phyloP scores from a whole-genome alignment of 2,888 invertebrate genomes.

The Exephanes ischioxanthus region DNA sequence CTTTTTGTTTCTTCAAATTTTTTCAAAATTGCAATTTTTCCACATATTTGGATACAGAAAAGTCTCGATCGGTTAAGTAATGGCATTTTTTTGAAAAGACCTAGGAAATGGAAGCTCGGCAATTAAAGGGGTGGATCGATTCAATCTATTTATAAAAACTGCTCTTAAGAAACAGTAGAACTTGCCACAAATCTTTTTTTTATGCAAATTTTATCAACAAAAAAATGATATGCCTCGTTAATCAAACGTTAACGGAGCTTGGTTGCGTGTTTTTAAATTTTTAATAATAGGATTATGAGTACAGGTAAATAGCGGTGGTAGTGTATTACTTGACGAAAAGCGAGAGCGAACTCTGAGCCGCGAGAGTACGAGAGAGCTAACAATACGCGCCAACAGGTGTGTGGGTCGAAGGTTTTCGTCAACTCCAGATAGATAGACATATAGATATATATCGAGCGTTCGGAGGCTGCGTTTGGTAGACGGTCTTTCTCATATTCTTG shows the following conservation, averaged over 20 bases:
- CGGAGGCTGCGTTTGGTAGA: neutral
- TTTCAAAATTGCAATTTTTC: too few species aligned
- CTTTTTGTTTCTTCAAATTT: too few species aligned
- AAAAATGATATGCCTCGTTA: neutral
- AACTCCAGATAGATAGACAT: neutral
- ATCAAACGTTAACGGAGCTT: neutral
- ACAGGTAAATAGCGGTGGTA: neutral
- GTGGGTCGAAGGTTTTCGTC: constrained; percentile 17
- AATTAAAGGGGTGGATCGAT: too few species aligned
- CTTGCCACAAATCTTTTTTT: neutral
- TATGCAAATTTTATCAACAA: neutral
- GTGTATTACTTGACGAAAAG: neutral
- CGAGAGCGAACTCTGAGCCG: neutral
- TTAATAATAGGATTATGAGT: constrained; percentile 12
- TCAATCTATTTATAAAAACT: too few species aligned
- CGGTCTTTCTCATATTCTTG: neutral
- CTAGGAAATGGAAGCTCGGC: too few species aligned
- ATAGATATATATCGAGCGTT: neutral
- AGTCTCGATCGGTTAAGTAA: too few species aligned
- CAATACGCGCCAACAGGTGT: constrained; percentile 28
- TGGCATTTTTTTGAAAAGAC: too few species aligned
- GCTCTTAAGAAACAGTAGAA: too few species aligned
- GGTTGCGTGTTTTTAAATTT: neutral
- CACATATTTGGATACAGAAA: too few species aligned
- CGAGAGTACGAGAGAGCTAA: neutral